Evolutionary conservation across 2,888 invertebrate genomes (phyloP).

Genomic region (Napeogenes sylphis): DNA sequence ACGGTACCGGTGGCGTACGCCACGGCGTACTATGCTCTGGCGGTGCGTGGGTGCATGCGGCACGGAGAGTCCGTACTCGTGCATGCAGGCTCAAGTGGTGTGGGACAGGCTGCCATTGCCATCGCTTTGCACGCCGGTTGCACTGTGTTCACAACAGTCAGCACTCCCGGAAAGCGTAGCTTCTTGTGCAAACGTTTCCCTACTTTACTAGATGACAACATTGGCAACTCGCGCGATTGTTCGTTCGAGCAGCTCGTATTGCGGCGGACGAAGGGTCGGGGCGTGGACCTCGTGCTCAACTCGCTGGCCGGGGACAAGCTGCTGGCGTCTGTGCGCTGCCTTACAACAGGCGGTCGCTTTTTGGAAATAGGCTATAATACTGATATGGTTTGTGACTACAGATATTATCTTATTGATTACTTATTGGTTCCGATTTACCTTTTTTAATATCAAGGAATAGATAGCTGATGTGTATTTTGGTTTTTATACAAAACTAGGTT

Average conservation of each 20-base stretch:
- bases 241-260: constrained; percentile 94
- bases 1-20: constrained; percentile 96
- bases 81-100: constrained; percentile 97
- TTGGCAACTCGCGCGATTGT: constrained; percentile 94
- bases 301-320: constrained; percentile 97
- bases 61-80: constrained; percentile 92
- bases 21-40: constrained; percentile 93
- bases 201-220: constrained; percentile 84
- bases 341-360: constrained; percentile 95
- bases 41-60: constrained; percentile 90
- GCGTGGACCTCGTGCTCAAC: constrained; percentile 96
- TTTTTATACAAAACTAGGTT: too few species aligned
- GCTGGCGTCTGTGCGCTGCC: constrained; percentile 93
- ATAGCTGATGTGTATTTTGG: too few species aligned
- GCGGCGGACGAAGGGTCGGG: constrained; percentile 89
- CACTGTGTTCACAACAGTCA: constrained; percentile 94
- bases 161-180: constrained; percentile 89
- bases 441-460: too few species aligned
- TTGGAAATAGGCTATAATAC: constrained; percentile 98
- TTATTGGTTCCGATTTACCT: too few species aligned
- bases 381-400: constrained; percentile 75
- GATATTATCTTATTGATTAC: too few species aligned
- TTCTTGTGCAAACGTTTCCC: constrained; percentile 91
- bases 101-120: constrained; percentile 97
- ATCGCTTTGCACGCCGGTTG: constrained; percentile 94